Conservation (phyloP, 1,140 invertebrate genomes). For the Bombus terrestris region DNA sequence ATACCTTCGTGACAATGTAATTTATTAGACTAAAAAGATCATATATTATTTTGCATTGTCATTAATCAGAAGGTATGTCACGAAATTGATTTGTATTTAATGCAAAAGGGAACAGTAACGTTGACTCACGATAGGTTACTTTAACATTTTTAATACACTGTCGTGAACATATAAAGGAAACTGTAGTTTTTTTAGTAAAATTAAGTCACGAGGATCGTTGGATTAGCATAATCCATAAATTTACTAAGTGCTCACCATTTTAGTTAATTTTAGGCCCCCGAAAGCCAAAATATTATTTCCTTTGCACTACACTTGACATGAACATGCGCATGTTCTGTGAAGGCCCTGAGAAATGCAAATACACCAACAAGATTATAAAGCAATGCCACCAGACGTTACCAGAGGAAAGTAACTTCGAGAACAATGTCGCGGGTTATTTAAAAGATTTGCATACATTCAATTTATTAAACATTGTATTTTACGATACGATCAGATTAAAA, state of each 20-base stretch:
- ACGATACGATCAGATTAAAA: neutral
- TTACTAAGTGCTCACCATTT: constrained; percentile 78
- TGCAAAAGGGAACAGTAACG: constrained; percentile 36
- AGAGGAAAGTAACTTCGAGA: constrained; percentile 18
- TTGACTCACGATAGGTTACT: constrained; percentile 70
- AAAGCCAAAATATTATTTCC: constrained; percentile 82
- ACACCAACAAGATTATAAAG: constrained; percentile 35
- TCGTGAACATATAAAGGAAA: neutral
- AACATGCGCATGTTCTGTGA: constrained; percentile 78
- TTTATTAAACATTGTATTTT: neutral
- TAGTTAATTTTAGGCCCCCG: constrained; percentile 78
- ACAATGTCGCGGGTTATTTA: constrained; percentile 47
- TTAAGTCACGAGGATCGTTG: neutral
- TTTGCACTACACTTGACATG: constrained; percentile 79
- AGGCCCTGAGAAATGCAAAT: constrained; percentile 53
- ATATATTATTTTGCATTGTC: neutral
- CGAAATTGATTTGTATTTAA: constrained; percentile 28
- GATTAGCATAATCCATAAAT: constrained; percentile 2
- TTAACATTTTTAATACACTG: constrained; percentile 2
- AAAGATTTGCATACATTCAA: constrained; percentile 18
- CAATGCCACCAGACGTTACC: constrained; percentile 57
- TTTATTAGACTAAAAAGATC: neutral
- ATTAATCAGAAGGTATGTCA: neutral
- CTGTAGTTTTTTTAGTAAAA: neutral
- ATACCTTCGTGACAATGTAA: neutral